Evolutionary conservation across 2,113 vertebrate genomes (phyloP).

Genomic region (Nyctibius bracteatus): DNA sequence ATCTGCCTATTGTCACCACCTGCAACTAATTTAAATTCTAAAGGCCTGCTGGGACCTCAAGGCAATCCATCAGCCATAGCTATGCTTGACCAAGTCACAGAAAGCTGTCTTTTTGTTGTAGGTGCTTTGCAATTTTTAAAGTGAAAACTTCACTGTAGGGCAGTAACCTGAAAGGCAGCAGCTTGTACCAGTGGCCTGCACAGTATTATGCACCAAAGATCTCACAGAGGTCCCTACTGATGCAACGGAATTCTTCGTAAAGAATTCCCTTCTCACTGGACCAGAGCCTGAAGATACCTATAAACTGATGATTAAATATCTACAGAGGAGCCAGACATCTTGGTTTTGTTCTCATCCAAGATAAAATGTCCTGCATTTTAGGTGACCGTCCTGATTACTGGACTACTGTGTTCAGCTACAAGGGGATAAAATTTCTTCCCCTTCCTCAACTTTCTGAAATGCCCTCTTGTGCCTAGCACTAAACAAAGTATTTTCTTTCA

Average conservation of each 20-base stretch:
- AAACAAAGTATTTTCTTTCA: neutral
- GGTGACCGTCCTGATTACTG: neutral
- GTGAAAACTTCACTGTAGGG: neutral
- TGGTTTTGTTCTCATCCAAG: neutral
- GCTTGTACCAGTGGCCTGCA: neutral
- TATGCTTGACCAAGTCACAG: neutral
- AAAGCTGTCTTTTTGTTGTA: neutral
- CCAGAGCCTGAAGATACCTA: neutral
- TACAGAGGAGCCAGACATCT: neutral
- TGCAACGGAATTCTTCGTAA: neutral
- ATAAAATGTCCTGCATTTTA: neutral
- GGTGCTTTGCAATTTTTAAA: neutral
- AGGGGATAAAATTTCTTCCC: neutral
- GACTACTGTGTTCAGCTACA: neutral
- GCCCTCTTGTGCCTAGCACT: neutral
- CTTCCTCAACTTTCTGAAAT: neutral
- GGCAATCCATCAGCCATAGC: neutral
- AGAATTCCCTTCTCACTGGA: neutral
- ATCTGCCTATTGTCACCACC: neutral
- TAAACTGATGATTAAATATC: neutral
- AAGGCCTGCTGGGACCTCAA: neutral
- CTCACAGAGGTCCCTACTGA: neutral
- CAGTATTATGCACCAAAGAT: neutral
- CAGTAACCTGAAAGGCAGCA: neutral
- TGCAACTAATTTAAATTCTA: slow-evolving; percentile 20